phyloP scores from a whole-genome alignment of 2,888 invertebrate genomes.

The Mycogona germanica region DNA sequence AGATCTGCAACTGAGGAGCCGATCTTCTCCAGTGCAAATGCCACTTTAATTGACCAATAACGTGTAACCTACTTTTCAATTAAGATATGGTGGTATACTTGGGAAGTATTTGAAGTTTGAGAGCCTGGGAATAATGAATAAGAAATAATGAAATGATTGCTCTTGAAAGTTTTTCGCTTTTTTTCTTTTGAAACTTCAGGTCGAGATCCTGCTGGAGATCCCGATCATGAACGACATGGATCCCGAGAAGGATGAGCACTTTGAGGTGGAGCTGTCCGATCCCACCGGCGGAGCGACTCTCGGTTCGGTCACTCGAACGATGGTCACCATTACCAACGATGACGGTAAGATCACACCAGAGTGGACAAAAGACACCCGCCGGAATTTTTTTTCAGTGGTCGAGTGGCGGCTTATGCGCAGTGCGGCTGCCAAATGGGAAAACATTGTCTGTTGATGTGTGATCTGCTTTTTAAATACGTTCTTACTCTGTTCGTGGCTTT shows the following conservation, averaged over 20 bases:
- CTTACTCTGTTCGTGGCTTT: background rate
- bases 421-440: background rate
- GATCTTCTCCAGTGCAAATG: too few species aligned
- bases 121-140: too few species aligned
- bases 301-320: constrained; percentile 37
- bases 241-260: constrained; percentile 47
- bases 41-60: too few species aligned
- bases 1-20: too few species aligned
- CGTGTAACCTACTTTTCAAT: too few species aligned
- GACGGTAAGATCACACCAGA: constrained; percentile 33
- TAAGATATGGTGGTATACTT: too few species aligned
- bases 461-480: background rate
- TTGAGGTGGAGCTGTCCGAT: constrained; percentile 41
- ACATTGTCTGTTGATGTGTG: background rate
- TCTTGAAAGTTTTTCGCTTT: background rate
- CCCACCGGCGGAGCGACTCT: constrained; percentile 38
- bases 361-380: background rate
- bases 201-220: constrained; percentile 40
- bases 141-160: too few species aligned
- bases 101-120: too few species aligned
- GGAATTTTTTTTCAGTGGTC: background rate
- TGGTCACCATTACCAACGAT: constrained; percentile 43
- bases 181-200: constrained; percentile 28
- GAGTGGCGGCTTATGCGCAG: background rate
- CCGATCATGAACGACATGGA: constrained; percentile 44